Base-by-base conservation (phyloP, 2,888 invertebrate genomes). In the Dromius quadrimaculatus region DNA sequence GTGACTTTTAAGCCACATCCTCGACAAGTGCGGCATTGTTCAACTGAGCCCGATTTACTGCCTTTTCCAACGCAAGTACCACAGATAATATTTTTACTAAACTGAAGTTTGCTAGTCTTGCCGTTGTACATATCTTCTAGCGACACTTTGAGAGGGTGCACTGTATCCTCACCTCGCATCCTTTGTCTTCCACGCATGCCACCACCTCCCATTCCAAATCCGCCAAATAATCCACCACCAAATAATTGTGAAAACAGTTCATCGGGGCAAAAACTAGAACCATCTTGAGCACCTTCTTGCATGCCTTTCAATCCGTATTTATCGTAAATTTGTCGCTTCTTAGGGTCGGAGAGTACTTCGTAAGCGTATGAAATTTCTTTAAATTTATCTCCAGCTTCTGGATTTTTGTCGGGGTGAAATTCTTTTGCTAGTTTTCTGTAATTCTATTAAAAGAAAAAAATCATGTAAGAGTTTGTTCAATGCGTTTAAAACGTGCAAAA, bases 331-430 rank as follows among this genome's bases (percentile, higher is more conserved):
- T 91, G 89, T 68, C 93, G 86, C 82, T 96, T 96, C 77, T 93
- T 92, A 2, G 93, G 87, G 84, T 96, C 94, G 8, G 95, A 95
- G 63, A 97, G 85, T 50, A 96, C 90, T 85, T 97, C 97, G 82
- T 97, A 95, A 0, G 97, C 97, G 84, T 93, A 96, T 71, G 95
- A 94, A 76, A 97, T 97, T 86, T 97, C 97, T 83, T 97, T 96
- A 80, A 97, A 96, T 85, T 92, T 94, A 80, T 97, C 96, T 69
- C 94, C 96, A 71, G 94, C 92, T 74, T 91, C 92, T 32, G 89
- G 90, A 87, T 97, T 90, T 87, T 97, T 91, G 85, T 97, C 87
- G 78, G 97, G 97, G 83, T 97, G 97, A 81, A 90, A 95, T 85
- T 96, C 94, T 84, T 95, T 95, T 15, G 97, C 97, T 78, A 97